Base-by-base conservation (phyloP, 2,113 vertebrate genomes). In the Marmota flaviventris region DNA sequence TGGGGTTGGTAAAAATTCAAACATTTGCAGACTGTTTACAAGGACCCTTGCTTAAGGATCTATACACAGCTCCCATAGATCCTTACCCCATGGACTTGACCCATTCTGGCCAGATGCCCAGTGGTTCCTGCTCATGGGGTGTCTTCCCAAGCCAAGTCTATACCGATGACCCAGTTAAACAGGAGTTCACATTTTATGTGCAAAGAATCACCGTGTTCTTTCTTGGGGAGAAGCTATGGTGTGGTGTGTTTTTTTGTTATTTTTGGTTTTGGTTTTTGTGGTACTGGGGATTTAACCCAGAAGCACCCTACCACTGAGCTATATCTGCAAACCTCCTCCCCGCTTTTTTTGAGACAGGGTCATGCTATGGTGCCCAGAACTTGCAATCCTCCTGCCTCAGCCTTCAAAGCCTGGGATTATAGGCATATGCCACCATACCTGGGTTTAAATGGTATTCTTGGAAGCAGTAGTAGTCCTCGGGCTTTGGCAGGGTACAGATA, bases 211-310 rank as follows among this genome's bases (percentile, higher is more conserved):
- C 20, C 27, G 25, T 69, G 58, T 56, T 27, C 72, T 79, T 63
- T 89, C 63, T 79, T 91, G 79, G 92, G 63, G 53, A 85, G 79
- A 95, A 90, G 25, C 79, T 79, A 45, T 51, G 70, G 22, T 13
- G 85, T 63, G n/a, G 37, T 25, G 29, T 78, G 75, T 37, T n/a
- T 86, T 87, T 65, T 79, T 24, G 79, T 65, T 53, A 53, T 53
- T 72, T 77, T 65, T 77, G 81, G 39, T 13, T 29, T 69, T 34
- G 51, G 51, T 27, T 63, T 24, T 63, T 27, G 25, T 63, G 24
- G 61, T 63, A 63, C 61, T 63, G 24, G 61, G 18, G 8, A 27
- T 63, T 63, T 63, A 63, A 63, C 61, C 61, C 22, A 63, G 61
- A 27, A 27, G 24, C 24, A 27, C 24, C 10, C 24, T 6, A 27